These are phyloP conservation scores for Drosophila macrospina DNA, from an alignment of 2,888 invertebrate genomes.

Conservation along the genomic window DNA sequence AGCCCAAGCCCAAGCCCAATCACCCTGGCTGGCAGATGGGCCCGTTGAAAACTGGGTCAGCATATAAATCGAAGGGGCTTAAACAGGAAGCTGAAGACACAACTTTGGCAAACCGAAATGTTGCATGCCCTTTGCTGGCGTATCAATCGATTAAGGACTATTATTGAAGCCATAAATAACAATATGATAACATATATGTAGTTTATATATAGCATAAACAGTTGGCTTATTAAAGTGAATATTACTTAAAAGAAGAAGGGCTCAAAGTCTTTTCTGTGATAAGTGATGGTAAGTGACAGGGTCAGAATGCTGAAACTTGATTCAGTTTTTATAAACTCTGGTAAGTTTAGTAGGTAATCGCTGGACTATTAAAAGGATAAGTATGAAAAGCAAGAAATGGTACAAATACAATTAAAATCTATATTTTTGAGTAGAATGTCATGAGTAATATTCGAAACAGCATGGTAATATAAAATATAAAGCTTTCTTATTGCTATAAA, in stretches of 20 bases:
- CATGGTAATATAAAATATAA: no score
- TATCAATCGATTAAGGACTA: constrained; percentile 26
- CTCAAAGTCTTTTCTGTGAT: not conserved
- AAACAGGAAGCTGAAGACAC: constrained; percentile 32
- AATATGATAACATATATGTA: constrained; percentile 3
- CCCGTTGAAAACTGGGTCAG: constrained; percentile 70
- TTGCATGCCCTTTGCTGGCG: constrained; percentile 34
- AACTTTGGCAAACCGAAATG: constrained; percentile 35
- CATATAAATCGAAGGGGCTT: constrained; percentile 77
- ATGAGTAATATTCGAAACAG: no score
- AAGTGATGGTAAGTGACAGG: not conserved
- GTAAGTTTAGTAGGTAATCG: not conserved
- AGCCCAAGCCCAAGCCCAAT: constrained; percentile 10
- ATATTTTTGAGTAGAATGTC: no score
- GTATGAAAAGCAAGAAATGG: not conserved
- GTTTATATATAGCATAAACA: not conserved
- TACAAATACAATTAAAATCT: no score
- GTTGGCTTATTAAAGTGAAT: constrained; percentile 4
- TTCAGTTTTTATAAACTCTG: not conserved
- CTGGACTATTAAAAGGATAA: not conserved
- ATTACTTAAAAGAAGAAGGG: constrained; percentile 1
- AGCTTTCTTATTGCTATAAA: no score
- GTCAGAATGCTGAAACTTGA: not conserved
- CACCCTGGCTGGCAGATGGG: constrained; percentile 34
- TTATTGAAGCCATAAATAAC: constrained; percentile 17